phyloP scores from a whole-genome alignment of 2,888 invertebrate genomes.

The Tromatobia lineatoria region DNA sequence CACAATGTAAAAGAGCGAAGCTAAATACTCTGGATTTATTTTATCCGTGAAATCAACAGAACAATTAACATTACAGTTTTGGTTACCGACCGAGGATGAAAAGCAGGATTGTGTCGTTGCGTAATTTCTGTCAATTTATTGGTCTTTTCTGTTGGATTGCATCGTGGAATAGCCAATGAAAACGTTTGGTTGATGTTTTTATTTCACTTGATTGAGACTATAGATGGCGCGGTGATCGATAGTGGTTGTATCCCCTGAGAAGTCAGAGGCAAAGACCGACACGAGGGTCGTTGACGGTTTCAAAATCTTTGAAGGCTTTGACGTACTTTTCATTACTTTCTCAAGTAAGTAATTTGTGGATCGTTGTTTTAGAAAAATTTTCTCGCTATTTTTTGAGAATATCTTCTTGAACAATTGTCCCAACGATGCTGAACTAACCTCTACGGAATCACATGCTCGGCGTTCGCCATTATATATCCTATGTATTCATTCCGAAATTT shows the following conservation, averaged over 20 bases:
- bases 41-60: too few relatives aligned
- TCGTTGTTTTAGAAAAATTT: neutral
- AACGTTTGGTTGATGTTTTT: too few relatives aligned
- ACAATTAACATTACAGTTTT: too few relatives aligned
- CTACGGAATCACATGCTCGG: conserved; percentile 41
- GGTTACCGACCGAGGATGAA: too few relatives aligned
- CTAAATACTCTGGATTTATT: too few relatives aligned
- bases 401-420: neutral
- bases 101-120: too few relatives aligned
- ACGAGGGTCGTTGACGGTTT: conserved; percentile 43
- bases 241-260: neutral
- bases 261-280: conserved; percentile 27
- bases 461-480: conserved; percentile 4
- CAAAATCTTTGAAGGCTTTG: neutral
- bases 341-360: conserved; percentile 15
- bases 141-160: too few relatives aligned
- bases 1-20: too few relatives aligned
- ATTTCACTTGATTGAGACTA: neutral
- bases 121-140: too few relatives aligned
- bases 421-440: conserved; percentile 37
- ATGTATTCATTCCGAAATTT: neutral
- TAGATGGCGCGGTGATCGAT: neutral
- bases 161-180: too few relatives aligned
- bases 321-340: neutral
- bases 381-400: neutral